Base-by-base conservation (phyloP, 2,888 invertebrate species). In the Tachina lurida region DNA sequence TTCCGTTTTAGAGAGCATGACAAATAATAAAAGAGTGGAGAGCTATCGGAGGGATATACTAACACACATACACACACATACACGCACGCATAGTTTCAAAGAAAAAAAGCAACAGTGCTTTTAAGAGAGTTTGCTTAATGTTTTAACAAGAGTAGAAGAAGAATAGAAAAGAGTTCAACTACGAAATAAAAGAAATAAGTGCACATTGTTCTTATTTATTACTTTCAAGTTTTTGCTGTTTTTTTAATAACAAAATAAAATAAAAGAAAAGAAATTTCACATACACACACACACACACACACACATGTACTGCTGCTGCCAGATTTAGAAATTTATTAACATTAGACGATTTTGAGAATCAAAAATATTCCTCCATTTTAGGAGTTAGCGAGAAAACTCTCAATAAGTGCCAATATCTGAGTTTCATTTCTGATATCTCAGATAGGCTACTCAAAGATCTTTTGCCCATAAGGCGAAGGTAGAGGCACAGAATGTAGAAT, bases 41-140 rank as follows among this genome's bases (percentile, higher is more conserved):
- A 13, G 52, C 15, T 10, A 70, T 22, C 1, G 3, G 62, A 49
- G n/a, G 52, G 22, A 77, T n/a, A 56, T 15, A 15, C 15, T 19
- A 22, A 31, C 13, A 31, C 54, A 19, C 49, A 49, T n/a, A 49
- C 47, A n/a, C 47, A 49, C 3, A 15, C 15, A 15, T 5, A 3
- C 47, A 41, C 13, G 49, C 13, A 47, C 19, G 3, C 31, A 39
- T 19, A 10, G 13, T 45, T 47, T 56, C 1, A 49, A 68, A 15
- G n/a, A 43, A 60, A 22, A 22, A 74, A 75, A 78, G 82, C 82
- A 82, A 82, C 85, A 85, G 74, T 71, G 60, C 70, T 78, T 74
- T 85, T 74, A 78, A 77, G 74, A 80, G 81, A 1, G 17, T 49
- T 80, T 62, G 3, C 13, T 52, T 41, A 43, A 4, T 5, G 31